phyloP scores from a whole-genome alignment of 2,797 vertebrate genomes.

The Sternarchorhynchus goeldii region DNA sequence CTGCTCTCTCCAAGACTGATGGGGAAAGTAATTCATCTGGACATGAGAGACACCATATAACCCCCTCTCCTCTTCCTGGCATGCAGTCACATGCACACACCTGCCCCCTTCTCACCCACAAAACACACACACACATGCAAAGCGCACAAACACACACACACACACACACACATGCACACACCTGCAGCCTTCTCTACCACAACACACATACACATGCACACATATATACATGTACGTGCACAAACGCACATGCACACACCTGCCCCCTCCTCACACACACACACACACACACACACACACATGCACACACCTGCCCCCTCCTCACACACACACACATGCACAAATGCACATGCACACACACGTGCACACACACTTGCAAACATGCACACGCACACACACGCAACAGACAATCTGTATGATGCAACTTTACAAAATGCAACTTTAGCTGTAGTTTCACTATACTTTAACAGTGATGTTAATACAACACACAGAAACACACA shows the following conservation, averaged over 20 bases:
- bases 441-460: not conserved
- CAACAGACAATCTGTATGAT: constrained; percentile 10
- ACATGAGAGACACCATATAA: constrained; percentile 59
- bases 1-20: constrained; percentile 46
- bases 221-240: not conserved
- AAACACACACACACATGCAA: not conserved
- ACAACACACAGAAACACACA: no score
- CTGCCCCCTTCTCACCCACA: not conserved
- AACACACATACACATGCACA: not conserved
- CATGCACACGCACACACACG: not conserved
- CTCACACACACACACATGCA: no score
- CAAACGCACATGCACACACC: not conserved
- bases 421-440: not conserved
- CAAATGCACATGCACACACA: not conserved
- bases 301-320: not conserved
- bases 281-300: no score
- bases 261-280: no score
- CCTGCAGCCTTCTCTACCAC: not conserved
- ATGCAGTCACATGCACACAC: constrained; percentile 41
- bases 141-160: not conserved
- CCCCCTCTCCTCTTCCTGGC: constrained; percentile 57
- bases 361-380: not conserved
- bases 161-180: not conserved
- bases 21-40: constrained; percentile 59
- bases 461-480: no score